Evolutionary conservation across 2,888 invertebrate genomes (phyloP).

Genomic region (Venustoraphidia nigricollis): DNA sequence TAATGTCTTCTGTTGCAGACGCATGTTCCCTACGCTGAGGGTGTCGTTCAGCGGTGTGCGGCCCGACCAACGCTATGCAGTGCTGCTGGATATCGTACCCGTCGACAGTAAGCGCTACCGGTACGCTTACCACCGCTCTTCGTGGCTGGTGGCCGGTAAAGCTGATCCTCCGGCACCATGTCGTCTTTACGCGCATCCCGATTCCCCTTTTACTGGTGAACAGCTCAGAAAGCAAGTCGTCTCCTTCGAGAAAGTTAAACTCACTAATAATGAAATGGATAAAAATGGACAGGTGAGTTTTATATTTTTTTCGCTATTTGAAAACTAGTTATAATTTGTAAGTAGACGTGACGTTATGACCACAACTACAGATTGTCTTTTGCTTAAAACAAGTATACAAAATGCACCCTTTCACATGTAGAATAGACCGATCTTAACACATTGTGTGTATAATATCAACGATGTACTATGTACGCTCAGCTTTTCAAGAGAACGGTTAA

Average conservation of each 20-base stretch:
- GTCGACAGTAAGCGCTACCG: constrained; percentile 66
- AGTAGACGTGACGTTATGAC: too few relatives aligned
- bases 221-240: constrained; percentile 64
- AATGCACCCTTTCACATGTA: too few relatives aligned
- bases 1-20: constrained; percentile 33
- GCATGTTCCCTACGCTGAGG: constrained; percentile 70
- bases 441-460: too few relatives aligned
- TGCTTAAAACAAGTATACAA: too few relatives aligned
- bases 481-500: too few relatives aligned
- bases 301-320: constrained; percentile 6
- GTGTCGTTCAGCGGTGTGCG: constrained; percentile 56
- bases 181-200: constrained; percentile 62
- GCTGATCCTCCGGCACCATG: constrained; percentile 61
- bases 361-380: too few relatives aligned
- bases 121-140: constrained; percentile 70
- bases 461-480: too few relatives aligned
- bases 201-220: constrained; percentile 65
- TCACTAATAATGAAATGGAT: constrained; percentile 73
- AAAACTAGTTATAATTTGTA: constrained; percentile 1
- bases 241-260: constrained; percentile 70
- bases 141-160: constrained; percentile 71
- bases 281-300: constrained; percentile 54
- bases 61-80: constrained; percentile 50
- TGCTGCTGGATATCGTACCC: constrained; percentile 65
- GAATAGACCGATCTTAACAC: too few relatives aligned